These are phyloP conservation scores for Archocentrus centrarchus DNA, from an alignment of 2,113 vertebrate species.

Conservation along the genomic window DNA sequence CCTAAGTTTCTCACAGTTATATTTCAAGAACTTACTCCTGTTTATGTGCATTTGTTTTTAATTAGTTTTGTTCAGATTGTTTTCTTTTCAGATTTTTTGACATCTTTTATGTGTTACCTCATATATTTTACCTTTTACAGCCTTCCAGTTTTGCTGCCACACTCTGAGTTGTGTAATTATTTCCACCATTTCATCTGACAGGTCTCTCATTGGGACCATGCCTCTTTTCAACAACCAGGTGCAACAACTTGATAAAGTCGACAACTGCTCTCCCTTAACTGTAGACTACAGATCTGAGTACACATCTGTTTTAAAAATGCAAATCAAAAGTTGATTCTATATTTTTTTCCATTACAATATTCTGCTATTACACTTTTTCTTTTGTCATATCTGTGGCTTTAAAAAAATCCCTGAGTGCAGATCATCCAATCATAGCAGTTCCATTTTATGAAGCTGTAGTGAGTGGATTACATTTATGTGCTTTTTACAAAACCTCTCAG, in stretches of 20 bases:
- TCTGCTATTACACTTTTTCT: background rate
- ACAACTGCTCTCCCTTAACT: background rate
- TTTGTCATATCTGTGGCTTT: background rate
- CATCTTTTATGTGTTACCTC: background rate
- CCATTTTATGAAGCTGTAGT: background rate
- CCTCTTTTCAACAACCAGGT: background rate
- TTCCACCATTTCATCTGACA: too few relatives aligned
- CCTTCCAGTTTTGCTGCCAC: background rate
- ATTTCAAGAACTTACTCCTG: background rate
- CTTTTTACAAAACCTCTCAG: rapidly evolving
- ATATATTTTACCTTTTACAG: background rate
- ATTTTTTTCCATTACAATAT: background rate
- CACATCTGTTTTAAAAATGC: background rate
- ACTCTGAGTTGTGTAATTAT: background rate
- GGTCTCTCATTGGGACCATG: background rate
- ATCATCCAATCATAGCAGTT: background rate
- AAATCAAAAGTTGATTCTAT: background rate
- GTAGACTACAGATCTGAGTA: background rate
- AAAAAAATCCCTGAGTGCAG: background rate
- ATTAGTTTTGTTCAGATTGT: background rate
- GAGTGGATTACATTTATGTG: background rate
- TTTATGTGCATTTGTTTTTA: background rate
- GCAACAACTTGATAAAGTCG: background rate
- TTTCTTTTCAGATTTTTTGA: background rate
- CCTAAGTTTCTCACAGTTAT: background rate